Percentiles rank a stretch among this genome's conserved stretches.
These are phyloP conservation scores for Micropterix aruncella DNA, from an alignment of 2,888 invertebrate genomes.

Conservation along the genomic window DNA sequence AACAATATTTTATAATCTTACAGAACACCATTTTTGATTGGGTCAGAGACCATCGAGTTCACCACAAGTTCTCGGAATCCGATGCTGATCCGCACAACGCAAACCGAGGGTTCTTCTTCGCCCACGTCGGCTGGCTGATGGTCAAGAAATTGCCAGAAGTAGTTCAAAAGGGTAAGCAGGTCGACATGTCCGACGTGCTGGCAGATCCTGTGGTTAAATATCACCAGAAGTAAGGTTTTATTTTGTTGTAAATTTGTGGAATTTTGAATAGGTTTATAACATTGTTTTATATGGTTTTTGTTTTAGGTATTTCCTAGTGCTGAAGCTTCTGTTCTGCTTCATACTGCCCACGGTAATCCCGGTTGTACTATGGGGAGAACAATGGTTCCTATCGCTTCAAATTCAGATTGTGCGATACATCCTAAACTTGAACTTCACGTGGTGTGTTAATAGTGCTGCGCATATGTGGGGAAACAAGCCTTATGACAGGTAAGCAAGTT, in stretches of 20 bases:
- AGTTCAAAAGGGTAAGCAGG: conserved; percentile 52
- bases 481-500: conserved; percentile 55
- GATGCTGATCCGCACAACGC: conserved; percentile 75
- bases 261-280: not conserved
- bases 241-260: not conserved
- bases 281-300: too few relatives aligned
- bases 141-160: conserved; percentile 82
- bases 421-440: conserved; percentile 66
- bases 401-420: conserved; percentile 60
- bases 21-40: conserved; percentile 59
- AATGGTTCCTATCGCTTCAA: conserved; percentile 30
- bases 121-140: conserved; percentile 89
- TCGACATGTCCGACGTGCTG: conserved; percentile 73
- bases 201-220: conserved; percentile 65
- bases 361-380: conserved; percentile 55
- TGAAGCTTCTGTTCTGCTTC: conserved; percentile 57
- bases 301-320: conserved; percentile 46
- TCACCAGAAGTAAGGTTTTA: conserved; percentile 51
- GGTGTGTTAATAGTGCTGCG: conserved; percentile 83
- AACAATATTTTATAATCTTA: too few relatives aligned
- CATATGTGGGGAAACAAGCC: conserved; percentile 64
- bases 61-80: conserved; percentile 64
- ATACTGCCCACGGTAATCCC: conserved; percentile 58
- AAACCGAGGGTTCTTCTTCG: conserved; percentile 76
- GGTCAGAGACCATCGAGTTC: conserved; percentile 64